phyloP scores from a whole-genome alignment of 2,113 vertebrate species.

The Macaca mulatta region DNA sequence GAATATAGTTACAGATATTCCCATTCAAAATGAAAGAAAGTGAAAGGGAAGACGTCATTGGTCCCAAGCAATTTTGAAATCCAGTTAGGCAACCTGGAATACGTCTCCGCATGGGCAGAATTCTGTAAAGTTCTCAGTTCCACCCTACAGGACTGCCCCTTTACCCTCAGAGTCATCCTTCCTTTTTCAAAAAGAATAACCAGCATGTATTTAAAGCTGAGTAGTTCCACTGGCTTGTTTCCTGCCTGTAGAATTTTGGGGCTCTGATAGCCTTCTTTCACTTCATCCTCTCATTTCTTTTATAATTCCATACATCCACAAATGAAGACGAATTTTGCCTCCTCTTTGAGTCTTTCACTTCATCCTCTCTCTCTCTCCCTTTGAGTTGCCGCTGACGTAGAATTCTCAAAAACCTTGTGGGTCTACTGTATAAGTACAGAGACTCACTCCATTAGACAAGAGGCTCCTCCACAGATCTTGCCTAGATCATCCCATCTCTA shows the following conservation, averaged over 20 bases:
- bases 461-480: neutral
- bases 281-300: neutral
- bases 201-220: neutral
- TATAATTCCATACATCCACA: too few species aligned
- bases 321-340: too few species aligned
- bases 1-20: neutral
- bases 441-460: neutral
- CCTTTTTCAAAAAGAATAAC: neutral
- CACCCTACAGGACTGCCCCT: neutral
- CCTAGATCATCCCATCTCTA: constrained; percentile 2
- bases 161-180: neutral
- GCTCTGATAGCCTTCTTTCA: neutral
- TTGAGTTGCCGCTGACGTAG: neutral
- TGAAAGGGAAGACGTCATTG: neutral
- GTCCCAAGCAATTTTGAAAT: neutral
- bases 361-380: neutral
- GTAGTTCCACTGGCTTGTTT: neutral
- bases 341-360: neutral
- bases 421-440: neutral
- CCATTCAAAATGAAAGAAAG: neutral
- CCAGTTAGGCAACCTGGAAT: neutral
- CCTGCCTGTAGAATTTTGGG: neutral
- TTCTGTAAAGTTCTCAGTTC: neutral
- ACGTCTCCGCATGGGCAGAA: neutral
- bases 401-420: neutral